phyloP scores from a whole-genome alignment of 2,888 invertebrate genomes.

The Pegoplata infirma region DNA sequence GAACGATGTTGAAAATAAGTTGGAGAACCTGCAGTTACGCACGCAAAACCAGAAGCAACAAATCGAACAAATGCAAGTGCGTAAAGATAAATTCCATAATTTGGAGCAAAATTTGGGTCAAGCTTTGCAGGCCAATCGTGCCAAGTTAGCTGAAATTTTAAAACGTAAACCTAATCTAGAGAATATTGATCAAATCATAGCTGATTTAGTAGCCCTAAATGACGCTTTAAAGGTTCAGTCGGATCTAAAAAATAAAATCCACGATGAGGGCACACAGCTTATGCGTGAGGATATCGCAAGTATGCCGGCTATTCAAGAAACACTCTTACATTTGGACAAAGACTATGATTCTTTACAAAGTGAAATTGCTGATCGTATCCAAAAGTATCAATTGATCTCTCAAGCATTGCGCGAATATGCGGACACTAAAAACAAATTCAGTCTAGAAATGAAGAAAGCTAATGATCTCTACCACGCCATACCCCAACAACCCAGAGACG shows the following conservation, averaged over 20 bases:
- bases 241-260: slow-evolving; percentile 84
- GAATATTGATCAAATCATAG: slow-evolving; percentile 77
- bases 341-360: slow-evolving; percentile 90
- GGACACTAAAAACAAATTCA: slow-evolving; percentile 85
- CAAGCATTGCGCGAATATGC: slow-evolving; percentile 87
- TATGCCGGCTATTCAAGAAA: slow-evolving; percentile 88
- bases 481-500: slow-evolving; percentile 84
- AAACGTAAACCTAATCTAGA: slow-evolving; percentile 72
- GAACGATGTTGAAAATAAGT: slow-evolving; percentile 85
- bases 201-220: slow-evolving; percentile 80
- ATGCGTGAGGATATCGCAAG: slow-evolving; percentile 90
- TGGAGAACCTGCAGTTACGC: slow-evolving; percentile 83
- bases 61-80: slow-evolving; percentile 84
- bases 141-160: slow-evolving; percentile 72
- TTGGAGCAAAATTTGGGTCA: slow-evolving; percentile 85
- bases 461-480: slow-evolving; percentile 83
- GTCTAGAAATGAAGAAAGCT: slow-evolving; percentile 84
- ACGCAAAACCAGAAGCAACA: slow-evolving; percentile 84
- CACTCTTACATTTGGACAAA: slow-evolving; percentile 86
- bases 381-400: slow-evolving; percentile 85
- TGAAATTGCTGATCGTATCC: slow-evolving; percentile 85
- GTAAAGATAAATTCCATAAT: slow-evolving; percentile 88
- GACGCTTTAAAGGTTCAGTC: slow-evolving; percentile 81
- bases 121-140: slow-evolving; percentile 80
- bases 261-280: slow-evolving; percentile 87